Conservation (phyloP, 1,140 invertebrate species). For the Euwallacea fornicatus region DNA sequence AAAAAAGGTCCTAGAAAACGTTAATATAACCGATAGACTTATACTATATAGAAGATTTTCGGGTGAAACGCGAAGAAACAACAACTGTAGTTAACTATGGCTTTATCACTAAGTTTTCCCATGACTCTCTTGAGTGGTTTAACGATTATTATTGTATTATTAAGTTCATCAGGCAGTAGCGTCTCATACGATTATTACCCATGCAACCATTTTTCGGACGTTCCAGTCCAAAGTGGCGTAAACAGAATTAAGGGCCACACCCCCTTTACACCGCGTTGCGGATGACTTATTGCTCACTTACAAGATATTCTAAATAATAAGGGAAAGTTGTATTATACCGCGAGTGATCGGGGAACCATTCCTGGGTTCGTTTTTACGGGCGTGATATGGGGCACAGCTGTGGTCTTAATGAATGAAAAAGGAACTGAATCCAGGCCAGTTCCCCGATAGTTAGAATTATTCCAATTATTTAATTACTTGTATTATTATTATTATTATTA, state of each 20-base stretch:
- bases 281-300: slow-evolving; percentile 54
- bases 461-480: slow-evolving; percentile 49
- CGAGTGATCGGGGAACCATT: slow-evolving; percentile 16
- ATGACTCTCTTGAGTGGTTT: neutral
- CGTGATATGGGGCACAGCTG: neutral
- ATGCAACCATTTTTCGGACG: slow-evolving; percentile 3
- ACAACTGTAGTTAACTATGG: neutral
- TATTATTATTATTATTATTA: slow-evolving; percentile 33
- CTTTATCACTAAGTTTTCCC: neutral
- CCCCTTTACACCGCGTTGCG: slow-evolving; percentile 45
- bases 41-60: no score
- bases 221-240: slow-evolving; percentile 17
- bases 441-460: slow-evolving; percentile 30
- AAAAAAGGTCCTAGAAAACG: neutral
- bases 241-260: slow-evolving; percentile 27
- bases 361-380: no score
- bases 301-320: slow-evolving; percentile 55
- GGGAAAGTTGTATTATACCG: slow-evolving; percentile 51
- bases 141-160: neutral
- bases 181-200: slow-evolving; percentile 10
- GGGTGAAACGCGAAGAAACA: neutral
- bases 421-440: no score
- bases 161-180: slow-evolving; percentile 5
- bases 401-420: slow-evolving; percentile 12
- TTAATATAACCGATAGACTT: slow-evolving; percentile 7